phyloP scores from a whole-genome alignment of 2,113 vertebrate species.

The Philantomba maxwellii region DNA sequence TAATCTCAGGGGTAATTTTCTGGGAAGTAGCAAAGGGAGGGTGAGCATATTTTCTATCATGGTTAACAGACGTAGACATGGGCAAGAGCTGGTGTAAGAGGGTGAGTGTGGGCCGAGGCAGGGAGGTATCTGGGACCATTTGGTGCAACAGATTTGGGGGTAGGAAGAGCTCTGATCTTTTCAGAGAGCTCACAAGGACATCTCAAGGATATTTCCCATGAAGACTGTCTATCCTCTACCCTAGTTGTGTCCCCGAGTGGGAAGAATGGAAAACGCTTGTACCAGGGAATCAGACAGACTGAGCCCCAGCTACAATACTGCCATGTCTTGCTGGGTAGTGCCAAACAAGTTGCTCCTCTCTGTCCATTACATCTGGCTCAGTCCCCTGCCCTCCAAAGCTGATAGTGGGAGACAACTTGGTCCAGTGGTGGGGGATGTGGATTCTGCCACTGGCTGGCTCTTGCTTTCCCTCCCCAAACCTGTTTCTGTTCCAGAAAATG shows the following conservation, averaged over 20 bases:
- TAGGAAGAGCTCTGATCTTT: neutral
- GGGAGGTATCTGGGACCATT: neutral
- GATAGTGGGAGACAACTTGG: neutral
- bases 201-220: neutral
- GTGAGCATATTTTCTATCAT: neutral
- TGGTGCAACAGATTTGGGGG: neutral
- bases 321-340: neutral
- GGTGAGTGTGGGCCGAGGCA: neutral
- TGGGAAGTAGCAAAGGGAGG: neutral
- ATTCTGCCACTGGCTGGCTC: neutral
- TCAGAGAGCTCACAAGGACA: neutral
- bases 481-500: neutral
- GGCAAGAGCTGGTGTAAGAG: neutral
- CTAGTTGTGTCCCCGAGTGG: neutral
- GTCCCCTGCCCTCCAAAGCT: neutral
- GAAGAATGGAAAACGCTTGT: neutral
- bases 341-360: neutral
- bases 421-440: neutral
- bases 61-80: neutral
- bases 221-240: neutral
- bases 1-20: conserved; percentile 2
- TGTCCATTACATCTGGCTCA: neutral
- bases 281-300: neutral
- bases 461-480: neutral
- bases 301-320: neutral